These are phyloP conservation scores for Nemotelus nigrinus DNA, from an alignment of 2,888 invertebrate species.

Conservation along the genomic window DNA sequence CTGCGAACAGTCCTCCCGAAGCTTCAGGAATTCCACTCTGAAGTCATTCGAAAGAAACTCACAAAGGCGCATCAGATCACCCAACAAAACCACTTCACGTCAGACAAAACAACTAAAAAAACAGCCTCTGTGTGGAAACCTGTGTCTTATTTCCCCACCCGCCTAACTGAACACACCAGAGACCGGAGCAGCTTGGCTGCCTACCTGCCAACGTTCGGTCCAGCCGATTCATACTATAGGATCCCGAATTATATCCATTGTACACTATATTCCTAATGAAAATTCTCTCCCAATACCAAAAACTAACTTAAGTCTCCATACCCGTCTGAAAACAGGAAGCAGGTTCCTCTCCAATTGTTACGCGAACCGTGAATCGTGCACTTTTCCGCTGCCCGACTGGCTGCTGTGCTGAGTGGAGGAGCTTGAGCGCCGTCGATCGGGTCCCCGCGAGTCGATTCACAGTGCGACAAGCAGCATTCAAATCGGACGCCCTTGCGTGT, in stretches of 20 bases:
- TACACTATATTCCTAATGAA: not conserved
- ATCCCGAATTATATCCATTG: too few species aligned
- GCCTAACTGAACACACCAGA: not conserved
- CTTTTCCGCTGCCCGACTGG: not conserved
- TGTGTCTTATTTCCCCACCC: constrained; percentile 19
- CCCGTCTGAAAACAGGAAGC: constrained; percentile 36
- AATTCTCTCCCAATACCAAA: not conserved
- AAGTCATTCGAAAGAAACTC: not conserved
- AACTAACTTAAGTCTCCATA: not conserved
- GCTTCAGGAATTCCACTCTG: constrained; percentile 9
- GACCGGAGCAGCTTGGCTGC: not conserved
- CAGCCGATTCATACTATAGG: not conserved
- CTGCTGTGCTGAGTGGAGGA: too few species aligned
- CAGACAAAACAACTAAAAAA: not conserved
- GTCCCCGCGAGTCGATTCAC: constrained; percentile 16
- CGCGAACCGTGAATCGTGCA: constrained; percentile 6
- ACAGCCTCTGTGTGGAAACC: constrained; percentile 2
- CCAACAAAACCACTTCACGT: not conserved
- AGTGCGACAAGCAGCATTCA: constrained; percentile 21
- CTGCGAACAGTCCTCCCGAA: not conserved
- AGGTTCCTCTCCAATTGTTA: constrained; percentile 15
- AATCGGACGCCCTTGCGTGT: constrained; percentile 26
- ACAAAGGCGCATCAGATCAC: not conserved
- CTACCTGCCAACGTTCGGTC: not conserved
- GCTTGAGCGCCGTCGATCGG: constrained; percentile 13